Conservation (phyloP, 2,797 vertebrate species). For the Esox lucius region DNA sequence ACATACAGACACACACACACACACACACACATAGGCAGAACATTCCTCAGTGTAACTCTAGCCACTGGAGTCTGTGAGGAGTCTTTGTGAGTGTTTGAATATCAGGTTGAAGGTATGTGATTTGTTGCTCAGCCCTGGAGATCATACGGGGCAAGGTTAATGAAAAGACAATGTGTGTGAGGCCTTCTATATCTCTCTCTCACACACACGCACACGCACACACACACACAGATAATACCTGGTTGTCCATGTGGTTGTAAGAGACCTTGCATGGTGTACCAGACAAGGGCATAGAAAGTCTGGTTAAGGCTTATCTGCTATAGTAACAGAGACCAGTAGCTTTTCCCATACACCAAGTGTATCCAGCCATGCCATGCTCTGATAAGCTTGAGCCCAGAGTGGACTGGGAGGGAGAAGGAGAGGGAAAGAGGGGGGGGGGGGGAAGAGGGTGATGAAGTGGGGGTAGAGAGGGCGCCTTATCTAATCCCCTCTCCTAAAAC, state of each 20-base stretch:
- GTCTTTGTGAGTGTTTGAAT: slow-evolving; percentile 20
- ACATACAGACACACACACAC: slow-evolving; percentile 1
- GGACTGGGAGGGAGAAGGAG: slow-evolving; percentile 16
- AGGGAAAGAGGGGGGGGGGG: background rate
- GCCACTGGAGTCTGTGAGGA: slow-evolving; percentile 25
- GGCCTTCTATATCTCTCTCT: background rate
- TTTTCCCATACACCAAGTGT: slow-evolving; percentile 26
- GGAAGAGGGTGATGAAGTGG: background rate
- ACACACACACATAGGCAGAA: slow-evolving; percentile 18
- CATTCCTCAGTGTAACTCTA: slow-evolving; percentile 29
- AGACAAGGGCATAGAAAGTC: slow-evolving; percentile 18
- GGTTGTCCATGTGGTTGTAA: slow-evolving; percentile 20
- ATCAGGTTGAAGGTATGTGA: slow-evolving; percentile 33
- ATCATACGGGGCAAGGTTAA: slow-evolving; percentile 27
- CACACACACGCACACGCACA: background rate
- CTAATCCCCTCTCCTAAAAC: slow-evolving; percentile 59
- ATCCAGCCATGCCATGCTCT: slow-evolving; percentile 42
- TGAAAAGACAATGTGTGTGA: background rate
- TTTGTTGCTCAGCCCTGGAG: slow-evolving; percentile 27
- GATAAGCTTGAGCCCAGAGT: slow-evolving; percentile 46
- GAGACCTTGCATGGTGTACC: slow-evolving; percentile 13
- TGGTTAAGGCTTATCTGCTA: slow-evolving; percentile 46
- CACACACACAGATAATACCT: background rate
- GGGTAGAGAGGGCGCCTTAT: slow-evolving; percentile 25
- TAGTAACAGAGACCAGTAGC: slow-evolving; percentile 43